phyloP scores from a whole-genome alignment of 2,888 invertebrate species.

The Diarsia rubi region DNA sequence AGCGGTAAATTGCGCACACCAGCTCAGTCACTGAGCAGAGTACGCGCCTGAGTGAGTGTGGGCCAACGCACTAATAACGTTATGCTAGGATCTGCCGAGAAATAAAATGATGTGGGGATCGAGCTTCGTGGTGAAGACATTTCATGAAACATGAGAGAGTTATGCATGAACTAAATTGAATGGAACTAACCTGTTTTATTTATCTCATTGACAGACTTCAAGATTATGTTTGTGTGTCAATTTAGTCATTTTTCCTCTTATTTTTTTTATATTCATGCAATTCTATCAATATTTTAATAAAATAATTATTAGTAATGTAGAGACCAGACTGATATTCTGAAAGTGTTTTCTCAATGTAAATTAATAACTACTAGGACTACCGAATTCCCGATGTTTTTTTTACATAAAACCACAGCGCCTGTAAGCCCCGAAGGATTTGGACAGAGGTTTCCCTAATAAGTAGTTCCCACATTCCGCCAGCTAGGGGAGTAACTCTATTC shows the following conservation, averaged over 20 bases:
- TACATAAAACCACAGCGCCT: too few species aligned
- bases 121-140: neutral
- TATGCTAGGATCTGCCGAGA: constrained; percentile 11
- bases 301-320: neutral
- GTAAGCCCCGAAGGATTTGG: too few species aligned
- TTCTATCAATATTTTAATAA: neutral
- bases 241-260: neutral
- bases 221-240: neutral
- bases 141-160: neutral
- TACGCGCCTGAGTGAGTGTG: constrained; percentile 28
- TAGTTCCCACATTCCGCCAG: too few species aligned
- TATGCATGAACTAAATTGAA: neutral
- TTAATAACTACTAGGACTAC: neutral
- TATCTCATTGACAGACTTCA: neutral
- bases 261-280: neutral
- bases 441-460: too few species aligned
- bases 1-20: constrained; percentile 74
- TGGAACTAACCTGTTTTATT: neutral
- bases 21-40: constrained; percentile 48
- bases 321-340: neutral
- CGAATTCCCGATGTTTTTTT: neutral
- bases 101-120: constrained; percentile 4
- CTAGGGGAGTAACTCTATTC: too few species aligned
- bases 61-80: constrained; percentile 36
- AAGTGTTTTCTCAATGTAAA: neutral